Percentiles rank a stretch among this genome's conserved stretches.
Evolutionary conservation across 2,888 invertebrate genomes (phyloP).

Genomic region (Brachynemurus nebulosus): DNA sequence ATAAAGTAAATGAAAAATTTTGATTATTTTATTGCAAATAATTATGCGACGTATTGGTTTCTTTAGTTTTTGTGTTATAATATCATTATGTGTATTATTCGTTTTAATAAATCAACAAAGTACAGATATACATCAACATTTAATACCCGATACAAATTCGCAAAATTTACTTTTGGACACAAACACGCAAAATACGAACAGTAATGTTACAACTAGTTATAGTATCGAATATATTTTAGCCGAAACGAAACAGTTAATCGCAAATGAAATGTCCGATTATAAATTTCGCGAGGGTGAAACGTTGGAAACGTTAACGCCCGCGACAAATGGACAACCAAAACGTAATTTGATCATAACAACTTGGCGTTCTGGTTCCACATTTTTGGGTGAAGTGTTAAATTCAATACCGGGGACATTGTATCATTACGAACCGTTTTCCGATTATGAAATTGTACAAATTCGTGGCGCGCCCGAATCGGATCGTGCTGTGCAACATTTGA

Average conservation of each 20-base stretch:
- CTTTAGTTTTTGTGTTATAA: conserved; percentile 16
- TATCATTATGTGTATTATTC: conserved; percentile 17
- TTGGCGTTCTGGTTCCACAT: conserved; percentile 84
- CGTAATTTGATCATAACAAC: conserved; percentile 72
- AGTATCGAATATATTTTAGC: conserved; percentile 43
- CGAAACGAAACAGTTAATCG: conserved; percentile 38
- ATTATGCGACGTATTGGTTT: conserved; percentile 18
- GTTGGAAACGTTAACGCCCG: conserved; percentile 52
- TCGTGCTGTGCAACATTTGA: conserved; percentile 50
- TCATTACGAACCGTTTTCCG: conserved; percentile 78
- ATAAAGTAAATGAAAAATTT: no score
- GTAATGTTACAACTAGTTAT: conserved; percentile 14
- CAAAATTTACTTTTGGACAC: conserved; percentile 15
- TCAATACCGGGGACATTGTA: conserved; percentile 77
- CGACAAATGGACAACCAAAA: conserved; percentile 55
- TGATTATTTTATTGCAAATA: conserved; percentile 7
- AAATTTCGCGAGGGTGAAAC: conserved; percentile 44
- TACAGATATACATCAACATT: conserved; percentile 14
- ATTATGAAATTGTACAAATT: conserved; percentile 70
- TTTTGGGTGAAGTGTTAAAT: conserved; percentile 72
- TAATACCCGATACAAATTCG: conserved; percentile 15
- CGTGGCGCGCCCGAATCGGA: conserved; percentile 57
- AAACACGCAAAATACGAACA: conserved; percentile 12
- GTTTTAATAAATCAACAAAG: conserved; percentile 13
- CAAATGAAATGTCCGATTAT: conserved; percentile 44